phyloP scores from a whole-genome alignment of 2,113 vertebrate species.

The Cynoglossus semilaevis region DNA sequence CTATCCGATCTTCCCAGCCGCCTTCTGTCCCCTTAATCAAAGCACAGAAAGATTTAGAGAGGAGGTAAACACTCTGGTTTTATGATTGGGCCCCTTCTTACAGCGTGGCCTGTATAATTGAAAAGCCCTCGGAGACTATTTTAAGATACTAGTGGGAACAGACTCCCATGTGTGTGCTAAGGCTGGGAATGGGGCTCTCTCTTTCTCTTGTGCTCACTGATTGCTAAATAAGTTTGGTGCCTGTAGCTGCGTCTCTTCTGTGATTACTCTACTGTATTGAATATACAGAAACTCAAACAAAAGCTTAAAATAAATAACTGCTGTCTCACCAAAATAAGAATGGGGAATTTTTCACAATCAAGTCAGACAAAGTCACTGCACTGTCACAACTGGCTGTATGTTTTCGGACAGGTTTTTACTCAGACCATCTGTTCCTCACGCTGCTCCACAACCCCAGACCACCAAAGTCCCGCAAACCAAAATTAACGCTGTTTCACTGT shows the following conservation, averaged over 20 bases:
- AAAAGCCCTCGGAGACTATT: slow-evolving; percentile 75
- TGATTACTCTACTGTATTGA: slow-evolving; percentile 20
- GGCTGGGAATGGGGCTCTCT: slow-evolving; percentile 59
- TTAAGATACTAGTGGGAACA: slow-evolving; percentile 75
- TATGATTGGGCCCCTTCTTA: slow-evolving; percentile 73
- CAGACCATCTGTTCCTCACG: slow-evolving; percentile 64
- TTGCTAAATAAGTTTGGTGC: slow-evolving; percentile 39
- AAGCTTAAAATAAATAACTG: slow-evolving; percentile 29
- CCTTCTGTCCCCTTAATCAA: slow-evolving; percentile 65
- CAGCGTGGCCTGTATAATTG: slow-evolving; percentile 72
- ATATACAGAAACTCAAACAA: slow-evolving; percentile 24
- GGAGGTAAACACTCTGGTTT: slow-evolving; percentile 75
- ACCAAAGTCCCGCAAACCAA: slow-evolving; percentile 71
- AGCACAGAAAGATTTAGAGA: slow-evolving; percentile 68
- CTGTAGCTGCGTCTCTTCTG: slow-evolving; percentile 21
- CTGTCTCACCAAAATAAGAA: slow-evolving; percentile 17
- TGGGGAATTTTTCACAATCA: slow-evolving; percentile 17
- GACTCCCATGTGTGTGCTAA: slow-evolving; percentile 54
- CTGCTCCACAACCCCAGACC: slow-evolving; percentile 57
- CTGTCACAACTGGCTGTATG: slow-evolving; percentile 32
- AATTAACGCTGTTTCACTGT: slow-evolving; percentile 68
- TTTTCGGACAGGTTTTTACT: slow-evolving; percentile 62
- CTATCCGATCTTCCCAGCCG: slow-evolving; percentile 35
- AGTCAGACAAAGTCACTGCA: slow-evolving; percentile 13
- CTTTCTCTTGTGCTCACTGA: slow-evolving; percentile 35